These are phyloP conservation scores for Philhelius pedissequus DNA, from an alignment of 2,888 invertebrate genomes.

Conservation along the genomic window DNA sequence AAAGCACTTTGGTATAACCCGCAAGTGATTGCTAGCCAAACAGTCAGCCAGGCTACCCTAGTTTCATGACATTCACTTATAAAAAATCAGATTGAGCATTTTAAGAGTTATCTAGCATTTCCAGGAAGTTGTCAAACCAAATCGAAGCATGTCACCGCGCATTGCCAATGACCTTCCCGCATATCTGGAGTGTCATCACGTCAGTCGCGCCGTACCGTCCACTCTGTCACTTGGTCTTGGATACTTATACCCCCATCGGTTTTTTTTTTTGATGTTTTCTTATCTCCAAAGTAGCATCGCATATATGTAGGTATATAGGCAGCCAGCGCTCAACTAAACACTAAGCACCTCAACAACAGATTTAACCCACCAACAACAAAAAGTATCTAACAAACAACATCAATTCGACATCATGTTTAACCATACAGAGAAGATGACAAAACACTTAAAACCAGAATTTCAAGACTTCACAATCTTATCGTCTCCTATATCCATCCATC, in stretches of 20 bases:
- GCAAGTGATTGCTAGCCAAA: background rate
- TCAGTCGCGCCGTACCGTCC: background rate
- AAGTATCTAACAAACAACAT: background rate
- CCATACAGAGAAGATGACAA: constrained; percentile 45
- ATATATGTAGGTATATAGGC: too few species aligned
- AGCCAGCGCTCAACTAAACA: background rate
- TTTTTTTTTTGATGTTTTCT: constrained; percentile 48
- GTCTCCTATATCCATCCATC: background rate
- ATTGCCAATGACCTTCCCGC: constrained; percentile 62
- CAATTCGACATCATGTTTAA: background rate
- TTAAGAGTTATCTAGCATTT: background rate
- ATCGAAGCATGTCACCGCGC: constrained; percentile 65
- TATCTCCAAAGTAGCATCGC: constrained; percentile 52
- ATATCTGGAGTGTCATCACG: background rate
- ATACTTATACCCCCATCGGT: background rate
- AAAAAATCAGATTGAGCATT: background rate
- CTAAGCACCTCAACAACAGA: constrained; percentile 57
- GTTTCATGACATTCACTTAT: constrained; percentile 8
- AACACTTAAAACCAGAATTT: constrained; percentile 63
- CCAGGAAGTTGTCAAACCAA: constrained; percentile 67
- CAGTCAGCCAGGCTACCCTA: background rate
- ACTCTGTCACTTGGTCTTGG: background rate
- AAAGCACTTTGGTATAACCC: background rate
- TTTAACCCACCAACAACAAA: constrained; percentile 26
- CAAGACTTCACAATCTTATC: constrained; percentile 44